These are phyloP conservation scores for Pipistrellus pygmaeus DNA, from an alignment of 2,797 vertebrate genomes.

Conservation along the genomic window DNA sequence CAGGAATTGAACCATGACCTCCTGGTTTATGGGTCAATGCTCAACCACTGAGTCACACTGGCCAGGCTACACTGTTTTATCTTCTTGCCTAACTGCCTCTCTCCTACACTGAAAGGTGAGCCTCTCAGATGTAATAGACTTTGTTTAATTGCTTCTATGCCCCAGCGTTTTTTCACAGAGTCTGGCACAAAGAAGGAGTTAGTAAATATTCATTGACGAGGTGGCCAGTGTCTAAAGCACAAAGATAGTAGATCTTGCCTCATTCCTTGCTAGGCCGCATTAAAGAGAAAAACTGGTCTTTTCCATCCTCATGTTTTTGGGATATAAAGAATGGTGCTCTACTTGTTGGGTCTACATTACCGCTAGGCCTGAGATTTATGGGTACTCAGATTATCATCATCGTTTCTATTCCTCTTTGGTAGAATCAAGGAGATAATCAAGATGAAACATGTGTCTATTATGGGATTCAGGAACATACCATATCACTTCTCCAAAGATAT, in stretches of 20 bases:
- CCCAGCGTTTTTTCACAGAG: neutral
- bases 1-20: too few species aligned
- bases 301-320: neutral
- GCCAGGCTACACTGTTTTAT: neutral
- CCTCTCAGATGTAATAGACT: neutral
- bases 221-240: neutral
- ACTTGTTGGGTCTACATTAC: neutral
- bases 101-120: neutral
- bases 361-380: neutral
- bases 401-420: constrained; percentile 48
- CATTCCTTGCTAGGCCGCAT: neutral
- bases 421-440: constrained; percentile 20
- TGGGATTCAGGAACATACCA: constrained; percentile 34
- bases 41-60: too few species aligned
- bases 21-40: too few species aligned
- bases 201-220: neutral
- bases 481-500: constrained; percentile 48
- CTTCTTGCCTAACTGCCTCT: neutral
- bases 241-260: neutral
- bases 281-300: neutral
- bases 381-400: neutral
- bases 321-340: neutral
- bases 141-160: neutral
- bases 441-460: constrained; percentile 60
- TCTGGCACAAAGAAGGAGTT: neutral